Percentiles rank a stretch among this genome's conserved stretches.
Conservation (phyloP, 92 coral and sea anemone species). For the Parazoanthus darwini region DNA sequence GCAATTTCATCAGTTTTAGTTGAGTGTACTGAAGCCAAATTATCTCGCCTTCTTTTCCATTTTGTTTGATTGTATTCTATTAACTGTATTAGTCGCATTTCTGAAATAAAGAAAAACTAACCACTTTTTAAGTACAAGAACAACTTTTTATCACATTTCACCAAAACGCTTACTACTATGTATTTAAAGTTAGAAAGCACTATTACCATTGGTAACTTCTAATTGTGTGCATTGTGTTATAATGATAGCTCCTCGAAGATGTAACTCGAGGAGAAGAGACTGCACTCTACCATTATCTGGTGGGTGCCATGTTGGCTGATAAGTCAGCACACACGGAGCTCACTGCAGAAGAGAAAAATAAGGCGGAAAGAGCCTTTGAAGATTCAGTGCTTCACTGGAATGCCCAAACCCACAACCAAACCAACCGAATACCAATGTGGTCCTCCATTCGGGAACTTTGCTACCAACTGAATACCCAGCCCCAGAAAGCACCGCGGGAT, state of each 20-base stretch:
- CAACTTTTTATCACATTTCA: too few relatives aligned
- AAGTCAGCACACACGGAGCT: slow-evolving; percentile 24
- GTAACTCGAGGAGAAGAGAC: slow-evolving; percentile 20
- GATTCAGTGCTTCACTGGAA: slow-evolving; percentile 6
- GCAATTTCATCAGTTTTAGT: too few relatives aligned
- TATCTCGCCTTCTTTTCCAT: too few relatives aligned
- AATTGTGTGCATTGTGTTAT: too few relatives aligned
- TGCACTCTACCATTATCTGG: neutral
- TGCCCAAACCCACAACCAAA: neutral
- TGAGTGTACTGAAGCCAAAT: too few relatives aligned
- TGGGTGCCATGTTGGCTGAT: slow-evolving; percentile 11
- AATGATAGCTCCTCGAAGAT: neutral
- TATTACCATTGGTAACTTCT: too few relatives aligned
- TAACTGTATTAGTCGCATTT: too few relatives aligned
- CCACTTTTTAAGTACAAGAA: too few relatives aligned
- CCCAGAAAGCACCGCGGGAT: slow-evolving; percentile 35
- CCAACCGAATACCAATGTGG: slow-evolving; percentile 28
- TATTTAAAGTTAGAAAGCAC: too few relatives aligned
- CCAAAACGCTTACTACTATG: too few relatives aligned
- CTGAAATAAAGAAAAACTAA: too few relatives aligned
- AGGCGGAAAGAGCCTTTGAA: neutral
- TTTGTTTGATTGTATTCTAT: too few relatives aligned
- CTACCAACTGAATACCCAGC: slow-evolving; percentile 5
- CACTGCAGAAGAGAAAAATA: neutral
- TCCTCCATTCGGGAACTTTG: slow-evolving; percentile 21